Evolutionary conservation across 2,797 vertebrate species (phyloP), one percentile per base, ranked within the genome.

Genomic region (Triplophysa bombifrons): DNA sequence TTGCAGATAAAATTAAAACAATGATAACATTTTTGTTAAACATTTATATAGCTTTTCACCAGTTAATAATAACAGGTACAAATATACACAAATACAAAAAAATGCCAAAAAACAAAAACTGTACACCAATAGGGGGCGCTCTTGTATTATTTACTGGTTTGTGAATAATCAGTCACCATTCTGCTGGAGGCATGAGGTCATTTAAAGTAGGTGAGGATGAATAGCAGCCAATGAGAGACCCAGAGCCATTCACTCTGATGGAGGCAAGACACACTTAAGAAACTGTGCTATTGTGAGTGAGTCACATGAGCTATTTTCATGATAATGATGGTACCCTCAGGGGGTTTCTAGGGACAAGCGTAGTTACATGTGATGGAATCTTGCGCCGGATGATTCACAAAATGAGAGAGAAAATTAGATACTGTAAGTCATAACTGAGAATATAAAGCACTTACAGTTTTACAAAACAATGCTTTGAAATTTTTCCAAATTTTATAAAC

Each of bases 171-270:
- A 73, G n/a, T 60, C 61, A 67, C 27, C 66, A 60, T 19, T 80
- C 58, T 60, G 51, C 78, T 51, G 34, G 16, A 72, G 60, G 76
- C 76, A 65, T 14, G 8, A 38, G 70, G 78, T 73, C 61, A 50
- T 73, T 73, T 67, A 48, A 80, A 80, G 71, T 80, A 80, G 78
- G 78, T 68, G 63, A 73, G 38, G 61, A 67, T 27, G 38, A 73
- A 66, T 20, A 58, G 16, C 78, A 80, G 78, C 78, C 78, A 80
- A 80, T 80, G 51, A 67, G 63, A 67, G 11, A 22, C 38, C 58
- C 70, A 72, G 53, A 67, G 13, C 58, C 71, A 74, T 66, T 73
- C 78, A 48, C 51, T 38, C 51, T 22, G 27, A 58, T n/a, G 41
- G 53, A 67, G 51, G 14, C 61, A 58, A 60, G 70, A 67, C 78